These are phyloP conservation scores for Anolis carolinensis DNA, from an alignment of 2,113 vertebrate species.

Conservation along the genomic window DNA sequence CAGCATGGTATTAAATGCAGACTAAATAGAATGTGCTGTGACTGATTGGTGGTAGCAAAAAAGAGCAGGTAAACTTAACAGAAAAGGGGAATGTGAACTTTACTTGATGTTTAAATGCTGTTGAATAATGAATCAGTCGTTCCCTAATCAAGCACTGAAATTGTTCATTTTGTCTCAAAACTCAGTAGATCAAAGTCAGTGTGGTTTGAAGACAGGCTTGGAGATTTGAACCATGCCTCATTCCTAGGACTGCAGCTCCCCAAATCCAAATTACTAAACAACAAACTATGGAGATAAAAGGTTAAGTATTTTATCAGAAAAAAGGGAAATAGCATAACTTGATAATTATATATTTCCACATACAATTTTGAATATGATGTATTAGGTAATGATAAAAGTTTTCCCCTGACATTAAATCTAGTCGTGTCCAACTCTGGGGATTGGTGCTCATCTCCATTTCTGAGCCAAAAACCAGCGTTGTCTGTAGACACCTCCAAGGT, in stretches of 20 bases:
- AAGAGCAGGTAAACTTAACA: background rate
- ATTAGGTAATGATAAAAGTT: too few species aligned
- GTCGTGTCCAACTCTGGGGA: too few species aligned
- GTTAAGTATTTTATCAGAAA: background rate
- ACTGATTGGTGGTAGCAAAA: background rate
- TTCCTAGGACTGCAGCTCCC: background rate
- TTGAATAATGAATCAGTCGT: too few species aligned
- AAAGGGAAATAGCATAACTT: too few species aligned
- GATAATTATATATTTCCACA: too few species aligned
- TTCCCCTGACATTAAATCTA: too few species aligned
- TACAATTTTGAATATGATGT: too few species aligned
- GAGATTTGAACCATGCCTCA: background rate
- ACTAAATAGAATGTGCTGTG: background rate
- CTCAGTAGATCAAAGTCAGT: background rate
- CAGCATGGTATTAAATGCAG: background rate
- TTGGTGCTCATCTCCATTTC: too few species aligned
- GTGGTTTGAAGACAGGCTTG: background rate
- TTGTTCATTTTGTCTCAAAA: background rate
- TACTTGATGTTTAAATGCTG: background rate
- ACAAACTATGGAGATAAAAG: background rate
- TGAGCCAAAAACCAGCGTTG: too few species aligned
- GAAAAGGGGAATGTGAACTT: rapidly evolving
- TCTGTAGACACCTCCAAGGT: too few species aligned
- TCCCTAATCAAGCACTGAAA: background rate
- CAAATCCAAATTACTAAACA: background rate